Evolutionary conservation across 37 sponge, comb jelly and placozoan genomes (phyloP), one percentile per base, ranked within the genome.

Genomic region (Tethya wilhelma): DNA sequence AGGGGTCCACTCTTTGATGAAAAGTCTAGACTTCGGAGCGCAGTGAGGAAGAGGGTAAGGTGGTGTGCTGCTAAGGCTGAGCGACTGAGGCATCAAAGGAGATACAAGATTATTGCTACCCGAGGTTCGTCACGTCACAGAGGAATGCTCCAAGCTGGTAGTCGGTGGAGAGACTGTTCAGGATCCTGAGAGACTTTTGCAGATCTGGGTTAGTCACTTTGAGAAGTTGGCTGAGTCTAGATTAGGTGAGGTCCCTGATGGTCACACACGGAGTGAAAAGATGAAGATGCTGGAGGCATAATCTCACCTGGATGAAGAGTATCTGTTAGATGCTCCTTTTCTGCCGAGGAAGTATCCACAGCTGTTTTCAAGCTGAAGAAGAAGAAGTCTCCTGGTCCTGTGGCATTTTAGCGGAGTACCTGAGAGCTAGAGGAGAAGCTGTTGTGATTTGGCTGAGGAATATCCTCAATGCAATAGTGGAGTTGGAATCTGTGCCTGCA

Each of bases 391-490:
- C 59, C 70, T n/a, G 70, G 56, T 58, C 39, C 34, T 20, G 70
- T 63, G 66, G 53, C 29, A 5, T 78, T 39, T 12, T 63, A 14
- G 79, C 66, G 32, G 79, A 63, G 53, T 29, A 45, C 33, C 79
- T 78, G 25, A 78, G 64, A 64, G 44, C 44, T 28, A 26, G 79
- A 65, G 79, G 79, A 45, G 79, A 78, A 78, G 66, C 46, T 62
- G 30, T 78, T 78, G n/a, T n/a, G n/a, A 17, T 33, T 9, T 73
- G 74, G 74, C 58, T 73, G 56, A 33, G 46, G 53, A 32, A 73
- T 11, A 73, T 73, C 12, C 56, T 73, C 8, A 69, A 69, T 36
- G 38, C 71, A 9, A 36, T 23, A 37, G 71, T 69, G 9, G 71
- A 69, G 40, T 33, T 69, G 38, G 12, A 11, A 49, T 49, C 53